Evolutionary conservation across 2,797 vertebrate species (phyloP), one percentile per base, ranked within the genome.

Genomic region (Danionella dracula): DNA sequence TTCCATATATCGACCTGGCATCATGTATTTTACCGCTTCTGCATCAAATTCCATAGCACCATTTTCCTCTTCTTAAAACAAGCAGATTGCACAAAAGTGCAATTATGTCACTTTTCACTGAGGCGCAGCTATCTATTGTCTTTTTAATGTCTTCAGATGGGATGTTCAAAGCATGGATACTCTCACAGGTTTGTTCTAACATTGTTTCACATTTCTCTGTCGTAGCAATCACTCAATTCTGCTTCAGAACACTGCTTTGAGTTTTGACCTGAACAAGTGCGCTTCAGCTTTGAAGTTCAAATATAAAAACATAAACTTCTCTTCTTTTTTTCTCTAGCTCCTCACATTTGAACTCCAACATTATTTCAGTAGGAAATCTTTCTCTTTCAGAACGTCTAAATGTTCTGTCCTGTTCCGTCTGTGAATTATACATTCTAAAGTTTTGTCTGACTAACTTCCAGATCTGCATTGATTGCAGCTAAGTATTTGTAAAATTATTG

Each of bases 1-100:
- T 54, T 2, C 66, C 66, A 48, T 55, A 68, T 16, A 68, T 38
- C 51, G 58, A 68, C 58, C 20, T 57, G 6, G 51, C 45, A 4
- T 72, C 57, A 37, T 63, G 29, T 45, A 64, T 72, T 62, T 72
- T 34, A 50, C 41, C n/a, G n/a, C n/a, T n/a, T n/a, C n/a, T n/a
- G n/a, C n/a, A n/a, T n/a, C n/a, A n/a, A n/a, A n/a, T n/a, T n/a
- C n/a, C n/a, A n/a, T n/a, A n/a, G n/a, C n/a, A n/a, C n/a, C n/a
- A n/a, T n/a, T n/a, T n/a, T n/a, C n/a, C n/a, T n/a, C n/a, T n/a
- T n/a, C n/a, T n/a, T n/a, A n/a, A n/a, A n/a, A n/a, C n/a, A n/a
- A n/a, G n/a, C n/a, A n/a, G n/a, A n/a, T n/a, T n/a, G n/a, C n/a
- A n/a, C n/a, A n/a, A n/a, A n/a, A n/a, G n/a, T n/a, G n/a, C n/a